Percentiles rank a stretch among this genome's conserved stretches.
Conservation (phyloP, 2,888 invertebrate species). For the Alviniconcha strummeri region DNA sequence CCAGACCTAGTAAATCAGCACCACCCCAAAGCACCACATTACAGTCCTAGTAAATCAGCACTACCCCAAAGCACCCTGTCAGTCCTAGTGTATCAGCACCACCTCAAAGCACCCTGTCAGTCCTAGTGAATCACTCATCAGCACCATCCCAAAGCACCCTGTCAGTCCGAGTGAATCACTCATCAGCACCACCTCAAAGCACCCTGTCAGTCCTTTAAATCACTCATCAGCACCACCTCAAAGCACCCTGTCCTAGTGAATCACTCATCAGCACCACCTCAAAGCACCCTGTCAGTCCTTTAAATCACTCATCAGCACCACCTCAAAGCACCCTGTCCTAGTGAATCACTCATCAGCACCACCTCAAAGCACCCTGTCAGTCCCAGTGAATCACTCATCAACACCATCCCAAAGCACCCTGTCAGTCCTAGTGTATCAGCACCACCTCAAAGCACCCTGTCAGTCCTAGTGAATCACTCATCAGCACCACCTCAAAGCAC, state of each 20-base stretch:
- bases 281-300: no score
- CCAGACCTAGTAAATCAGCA: slow-evolving; percentile 15
- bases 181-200: not conserved
- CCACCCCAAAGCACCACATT: not conserved
- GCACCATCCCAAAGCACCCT: not conserved
- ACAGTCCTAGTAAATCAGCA: slow-evolving; percentile 16
- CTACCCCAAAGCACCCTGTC: no score
- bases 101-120: not conserved
- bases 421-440: not conserved
- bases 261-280: not conserved
- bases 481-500: not conserved
- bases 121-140: slow-evolving; percentile 25
- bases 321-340: not conserved
- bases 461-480: slow-evolving; percentile 1
- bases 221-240: no score
- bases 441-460: not conserved
- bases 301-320: not conserved
- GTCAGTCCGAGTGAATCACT: slow-evolving; percentile 14
- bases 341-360: not conserved
- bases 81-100: not conserved
- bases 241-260: no score
- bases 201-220: slow-evolving; percentile 16
- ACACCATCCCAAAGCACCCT: no score
- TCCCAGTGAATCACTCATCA: slow-evolving; percentile 19
- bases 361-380: not conserved